Conservation (phyloP, 2,888 invertebrate genomes). For the Coenonympha arcania region DNA sequence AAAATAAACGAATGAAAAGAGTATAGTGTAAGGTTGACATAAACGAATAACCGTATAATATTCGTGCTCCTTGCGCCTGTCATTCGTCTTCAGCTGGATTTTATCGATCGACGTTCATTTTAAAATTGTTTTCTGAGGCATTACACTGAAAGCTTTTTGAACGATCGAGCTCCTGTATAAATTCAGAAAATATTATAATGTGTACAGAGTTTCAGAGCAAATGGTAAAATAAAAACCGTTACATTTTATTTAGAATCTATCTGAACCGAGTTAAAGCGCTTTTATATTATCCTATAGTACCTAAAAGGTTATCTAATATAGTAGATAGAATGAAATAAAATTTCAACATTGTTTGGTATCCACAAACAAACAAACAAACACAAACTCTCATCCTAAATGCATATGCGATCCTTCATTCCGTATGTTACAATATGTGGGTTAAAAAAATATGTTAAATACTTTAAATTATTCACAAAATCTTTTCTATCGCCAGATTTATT, state of each 20-base stretch:
- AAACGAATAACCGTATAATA: constrained; percentile 16
- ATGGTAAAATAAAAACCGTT: constrained; percentile 6
- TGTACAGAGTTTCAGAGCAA: constrained; percentile 1
- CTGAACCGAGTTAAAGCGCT: neutral
- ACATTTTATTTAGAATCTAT: neutral
- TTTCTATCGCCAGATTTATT: no score
- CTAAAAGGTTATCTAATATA: no score
- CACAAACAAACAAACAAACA: no score
- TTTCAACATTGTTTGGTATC: no score
- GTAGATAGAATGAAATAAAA: no score
- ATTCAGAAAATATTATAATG: constrained; percentile 10
- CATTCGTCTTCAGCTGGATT: constrained; percentile 16
- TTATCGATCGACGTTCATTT: constrained; percentile 17
- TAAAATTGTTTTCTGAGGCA: constrained; percentile 21
- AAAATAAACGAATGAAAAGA: no score
- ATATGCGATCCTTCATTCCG: no score
- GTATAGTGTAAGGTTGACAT: no score
- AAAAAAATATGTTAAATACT: no score
- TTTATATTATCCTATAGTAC: neutral
- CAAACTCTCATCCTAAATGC: no score
- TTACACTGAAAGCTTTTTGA: constrained; percentile 18
- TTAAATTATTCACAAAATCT: no score
- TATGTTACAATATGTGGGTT: no score
- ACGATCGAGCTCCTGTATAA: constrained; percentile 9
- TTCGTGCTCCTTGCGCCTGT: constrained; percentile 12